phyloP scores from a whole-genome alignment of 2,888 invertebrate genomes.

The Drosophila siamana region DNA sequence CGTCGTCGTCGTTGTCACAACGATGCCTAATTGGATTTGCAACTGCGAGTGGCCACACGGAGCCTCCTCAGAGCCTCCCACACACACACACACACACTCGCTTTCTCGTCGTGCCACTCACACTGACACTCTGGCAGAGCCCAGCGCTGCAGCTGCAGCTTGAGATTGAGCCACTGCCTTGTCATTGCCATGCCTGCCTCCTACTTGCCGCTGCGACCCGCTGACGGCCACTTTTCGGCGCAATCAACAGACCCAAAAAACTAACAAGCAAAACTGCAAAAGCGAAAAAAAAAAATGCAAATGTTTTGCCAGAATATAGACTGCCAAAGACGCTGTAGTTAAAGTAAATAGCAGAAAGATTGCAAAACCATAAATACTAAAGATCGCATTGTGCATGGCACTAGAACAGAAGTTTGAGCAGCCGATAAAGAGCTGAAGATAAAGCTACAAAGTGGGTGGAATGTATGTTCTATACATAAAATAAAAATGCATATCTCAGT shows the following conservation, averaged over 20 bases:
- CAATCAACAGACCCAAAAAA: constrained; percentile 60
- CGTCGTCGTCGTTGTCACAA: constrained; percentile 56
- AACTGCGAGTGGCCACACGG: constrained; percentile 41
- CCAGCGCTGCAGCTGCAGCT: background rate
- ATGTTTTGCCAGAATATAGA: background rate
- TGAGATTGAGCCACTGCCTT: constrained; percentile 15
- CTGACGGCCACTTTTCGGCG: constrained; percentile 59
- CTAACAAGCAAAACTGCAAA: constrained; percentile 21
- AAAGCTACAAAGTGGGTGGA: too few relatives aligned
- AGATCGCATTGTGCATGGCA: too few relatives aligned
- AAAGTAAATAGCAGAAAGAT: too few relatives aligned
- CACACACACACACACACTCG: too few relatives aligned
- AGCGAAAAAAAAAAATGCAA: background rate
- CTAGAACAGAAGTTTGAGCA: too few relatives aligned
- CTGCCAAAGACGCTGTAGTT: constrained; percentile 19
- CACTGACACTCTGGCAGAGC: background rate
- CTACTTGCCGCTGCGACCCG: background rate
- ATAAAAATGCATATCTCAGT: too few relatives aligned
- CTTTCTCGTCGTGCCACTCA: background rate
- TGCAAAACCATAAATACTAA: too few relatives aligned
- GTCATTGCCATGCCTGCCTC: constrained; percentile 14
- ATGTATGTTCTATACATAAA: too few relatives aligned
- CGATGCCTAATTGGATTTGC: constrained; percentile 76
- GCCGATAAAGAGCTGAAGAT: too few relatives aligned
- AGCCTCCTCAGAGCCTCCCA: background rate